These are phyloP conservation scores for Sorex maritimensis DNA, from an alignment of 2,797 vertebrate genomes.

Conservation along the genomic window DNA sequence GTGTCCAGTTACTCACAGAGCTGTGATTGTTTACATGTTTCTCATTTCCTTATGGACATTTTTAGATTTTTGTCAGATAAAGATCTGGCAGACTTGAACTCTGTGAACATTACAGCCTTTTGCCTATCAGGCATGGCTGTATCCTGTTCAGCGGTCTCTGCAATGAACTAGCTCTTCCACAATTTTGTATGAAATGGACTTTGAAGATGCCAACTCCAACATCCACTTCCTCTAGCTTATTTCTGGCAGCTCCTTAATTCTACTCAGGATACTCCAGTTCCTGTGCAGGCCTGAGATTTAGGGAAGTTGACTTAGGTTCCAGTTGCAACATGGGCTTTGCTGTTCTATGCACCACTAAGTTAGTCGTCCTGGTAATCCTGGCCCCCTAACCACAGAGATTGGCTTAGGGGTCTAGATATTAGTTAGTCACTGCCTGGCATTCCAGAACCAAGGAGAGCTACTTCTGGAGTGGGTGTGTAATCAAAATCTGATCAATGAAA, in stretches of 20 bases:
- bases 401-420: constrained; percentile 44
- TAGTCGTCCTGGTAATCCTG: background rate
- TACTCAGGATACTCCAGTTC: too few relatives aligned
- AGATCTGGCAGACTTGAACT: constrained; percentile 69
- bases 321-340: background rate
- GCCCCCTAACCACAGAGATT: background rate
- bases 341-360: too few relatives aligned
- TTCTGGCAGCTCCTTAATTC: background rate
- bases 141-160: constrained; percentile 55
- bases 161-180: background rate
- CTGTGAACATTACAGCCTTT: constrained; percentile 42
- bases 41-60: constrained; percentile 85
- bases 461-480: background rate
- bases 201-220: background rate
- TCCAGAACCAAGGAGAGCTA: background rate
- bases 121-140: constrained; percentile 2
- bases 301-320: background rate
- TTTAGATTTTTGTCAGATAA: constrained; percentile 83
- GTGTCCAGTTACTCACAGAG: constrained; percentile 28
- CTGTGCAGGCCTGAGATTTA: background rate
- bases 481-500: constrained; percentile 19
- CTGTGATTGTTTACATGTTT: constrained; percentile 82
- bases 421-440: background rate
- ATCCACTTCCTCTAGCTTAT: background rate
- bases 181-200: constrained; percentile 21